Evolutionary conservation across 2,888 invertebrate species (phyloP).

Genomic region (Lutraria lutraria): DNA sequence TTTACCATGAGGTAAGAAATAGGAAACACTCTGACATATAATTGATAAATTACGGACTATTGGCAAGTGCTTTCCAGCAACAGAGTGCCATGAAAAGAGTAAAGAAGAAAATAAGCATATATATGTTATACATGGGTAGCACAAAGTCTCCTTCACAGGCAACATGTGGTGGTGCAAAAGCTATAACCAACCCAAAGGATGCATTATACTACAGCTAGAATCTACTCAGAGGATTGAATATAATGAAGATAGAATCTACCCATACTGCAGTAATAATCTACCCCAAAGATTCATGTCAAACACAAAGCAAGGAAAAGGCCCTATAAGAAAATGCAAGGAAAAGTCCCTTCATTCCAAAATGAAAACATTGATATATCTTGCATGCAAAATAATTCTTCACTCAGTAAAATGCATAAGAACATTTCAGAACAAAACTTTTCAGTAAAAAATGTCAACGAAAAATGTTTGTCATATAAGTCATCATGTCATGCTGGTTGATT

Average conservation of each 20-base stretch:
- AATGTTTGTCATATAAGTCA: not conserved
- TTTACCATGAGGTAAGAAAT: too few species aligned
- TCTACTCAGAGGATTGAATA: too few species aligned
- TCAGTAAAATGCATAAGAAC: slow-evolving; percentile 35
- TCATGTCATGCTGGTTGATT: not conserved
- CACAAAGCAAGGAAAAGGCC: not conserved
- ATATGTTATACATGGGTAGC: not conserved
- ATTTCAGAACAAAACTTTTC: not conserved
- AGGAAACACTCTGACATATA: not conserved
- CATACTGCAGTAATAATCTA: not conserved
- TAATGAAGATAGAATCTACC: too few species aligned
- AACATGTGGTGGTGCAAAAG: not conserved
- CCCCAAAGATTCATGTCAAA: not conserved
- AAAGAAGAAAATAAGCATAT: not conserved
- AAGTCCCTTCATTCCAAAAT: slow-evolving; percentile 21
- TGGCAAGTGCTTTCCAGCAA: not conserved
- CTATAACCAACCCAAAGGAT: too few species aligned
- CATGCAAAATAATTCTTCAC: slow-evolving; percentile 25
- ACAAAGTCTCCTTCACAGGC: not conserved
- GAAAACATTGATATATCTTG: slow-evolving; percentile 27
- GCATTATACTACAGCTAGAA: too few species aligned
- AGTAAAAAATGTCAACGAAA: too few species aligned
- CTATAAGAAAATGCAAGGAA: not conserved
- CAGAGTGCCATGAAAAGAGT: not conserved
- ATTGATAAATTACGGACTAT: not conserved